Base-by-base conservation (phyloP, 2,113 vertebrate genomes). In the Scomber japonicus region DNA sequence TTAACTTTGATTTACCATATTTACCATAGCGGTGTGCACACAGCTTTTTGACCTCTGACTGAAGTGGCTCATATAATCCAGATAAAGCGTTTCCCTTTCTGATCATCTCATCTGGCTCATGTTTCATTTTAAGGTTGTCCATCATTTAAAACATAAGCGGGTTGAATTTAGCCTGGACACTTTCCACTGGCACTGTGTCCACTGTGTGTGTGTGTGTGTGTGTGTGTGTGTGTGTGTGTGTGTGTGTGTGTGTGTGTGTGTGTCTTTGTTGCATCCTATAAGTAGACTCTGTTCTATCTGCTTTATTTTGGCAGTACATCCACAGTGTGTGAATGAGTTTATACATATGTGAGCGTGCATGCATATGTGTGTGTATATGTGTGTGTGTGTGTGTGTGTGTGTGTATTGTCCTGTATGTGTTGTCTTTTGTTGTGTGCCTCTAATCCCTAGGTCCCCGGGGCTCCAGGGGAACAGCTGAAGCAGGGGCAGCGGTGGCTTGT, bases 381-480 rank as follows among this genome's bases (percentile, higher is more conserved):
- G 51, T 69, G 61, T 78, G 57, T 75, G 57, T 77, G 73, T 76
- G 75, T 75, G 64, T 55, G 49, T 31, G 46, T 81, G 81, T 75
- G 62, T 78, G 69, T 82, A 79, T 74, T 82, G 72, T 80, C 72
- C 74, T 88, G 76, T 80, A 76, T 75, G 82, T 90, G 88, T 88
- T 77, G 84, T 91, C 90, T 94, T 94, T 93, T 94, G 93, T 94
- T 94, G 92, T 94, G 61, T 84, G 82, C 93, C 91, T 94, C 92
- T 95, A 95, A 96, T 96, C 95, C 95, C 75, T 76, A 93, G 90
- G 94, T 88, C 94, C 95, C 96, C 85, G 92, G 95, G 94, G 96
- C 96, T 97, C 93, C 96, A 94, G 97, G 96, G 96, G 96, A 96
- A 97, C 96, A 96, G 95, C 94, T 95, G 94, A 95, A 96, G 91